Conservation (phyloP, 1,140 invertebrate genomes). For the Riptortus pedestris region DNA sequence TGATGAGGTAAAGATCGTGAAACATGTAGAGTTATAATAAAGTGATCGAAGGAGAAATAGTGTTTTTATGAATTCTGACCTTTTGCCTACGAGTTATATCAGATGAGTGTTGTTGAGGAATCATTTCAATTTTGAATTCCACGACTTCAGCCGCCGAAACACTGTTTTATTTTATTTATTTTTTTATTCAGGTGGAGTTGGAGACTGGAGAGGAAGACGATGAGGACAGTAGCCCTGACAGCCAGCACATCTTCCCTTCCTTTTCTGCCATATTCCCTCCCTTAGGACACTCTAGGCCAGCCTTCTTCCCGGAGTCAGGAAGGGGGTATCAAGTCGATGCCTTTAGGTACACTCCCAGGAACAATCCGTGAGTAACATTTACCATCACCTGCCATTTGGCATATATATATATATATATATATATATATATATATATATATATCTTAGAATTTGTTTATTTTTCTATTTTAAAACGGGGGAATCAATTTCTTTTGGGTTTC, state of each 20-base stretch:
- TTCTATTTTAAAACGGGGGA: too few relatives aligned
- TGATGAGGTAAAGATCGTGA: too few relatives aligned
- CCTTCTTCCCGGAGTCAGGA: constrained; percentile 26
- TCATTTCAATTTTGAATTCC: too few relatives aligned
- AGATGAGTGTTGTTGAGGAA: too few relatives aligned
- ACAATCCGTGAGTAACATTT: constrained; percentile 33
- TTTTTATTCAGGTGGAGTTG: constrained; percentile 32
- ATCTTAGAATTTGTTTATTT: not conserved
- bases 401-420: constrained; percentile 1
- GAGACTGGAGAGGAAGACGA: constrained; percentile 29
- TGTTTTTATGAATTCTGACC: too few relatives aligned
- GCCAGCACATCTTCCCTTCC: constrained; percentile 42
- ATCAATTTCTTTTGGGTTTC: too few relatives aligned
- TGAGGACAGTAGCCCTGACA: constrained; percentile 28
- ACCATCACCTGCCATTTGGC: constrained; percentile 34
- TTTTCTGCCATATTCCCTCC: constrained; percentile 40
- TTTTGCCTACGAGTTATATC: too few relatives aligned
- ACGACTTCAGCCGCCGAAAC: too few relatives aligned
- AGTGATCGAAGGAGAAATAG: too few relatives aligned
- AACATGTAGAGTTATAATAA: too few relatives aligned
- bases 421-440: constrained; percentile 7
- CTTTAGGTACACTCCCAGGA: constrained; percentile 35
- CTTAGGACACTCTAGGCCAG: constrained; percentile 27
- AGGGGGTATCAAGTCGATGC: constrained; percentile 35
- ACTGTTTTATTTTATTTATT: constrained; percentile 23